Base-by-base conservation (phyloP, 2,797 vertebrate species). In the Sphenodon punctatus region DNA sequence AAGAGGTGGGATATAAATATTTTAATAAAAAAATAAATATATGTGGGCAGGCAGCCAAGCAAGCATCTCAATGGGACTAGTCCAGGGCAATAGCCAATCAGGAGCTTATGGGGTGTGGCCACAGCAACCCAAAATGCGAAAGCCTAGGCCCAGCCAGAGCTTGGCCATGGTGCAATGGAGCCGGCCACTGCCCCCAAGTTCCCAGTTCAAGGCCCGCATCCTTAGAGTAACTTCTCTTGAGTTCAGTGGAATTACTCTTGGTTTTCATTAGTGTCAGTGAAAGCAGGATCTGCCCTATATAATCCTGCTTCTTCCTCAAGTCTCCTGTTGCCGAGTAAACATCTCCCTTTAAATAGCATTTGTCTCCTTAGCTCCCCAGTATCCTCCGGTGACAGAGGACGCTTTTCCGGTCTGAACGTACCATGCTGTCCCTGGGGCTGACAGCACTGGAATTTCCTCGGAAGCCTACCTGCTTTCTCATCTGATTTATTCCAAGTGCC, bases 301-400 rank as follows among this genome's bases (percentile, higher is more conserved):
- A 63, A 7, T 23, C 66, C 68, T 0, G 36, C n/a, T 22, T 16
- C n/a, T n/a, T 10, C 49, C 10, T 46, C 17, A 13, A 14, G 51
- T 51, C 19, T 15, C 51, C 51, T 9, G 16, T 5, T 27, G 51
- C n/a, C 17, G n/a, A 53, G 53, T 53, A 27, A 19, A 53, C 53
- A 51, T 27, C n/a, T 27, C 27, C n/a, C 25, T 27, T 10, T 7
- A 1, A 1, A n/a, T 0, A 39, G 1, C 14, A 1, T 17, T 53
- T 32, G 7, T 51, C 48, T 15, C 48, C 25, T 51, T 25, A 7
- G 25, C 48, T n/a, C n/a, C 16, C 48, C n/a, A n/a, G 16, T 30
- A 5, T 19, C 53, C 30, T 20, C 32, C n/a, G 30, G 51, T 5
- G 17, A 53, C 51, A 17, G 4, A 9, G 16, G 14, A 16, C 7